Percentiles rank a stretch among this genome's conserved stretches.
Conservation (phyloP, 2,113 vertebrate genomes). For the Protobothrops flavoviridis region DNA sequence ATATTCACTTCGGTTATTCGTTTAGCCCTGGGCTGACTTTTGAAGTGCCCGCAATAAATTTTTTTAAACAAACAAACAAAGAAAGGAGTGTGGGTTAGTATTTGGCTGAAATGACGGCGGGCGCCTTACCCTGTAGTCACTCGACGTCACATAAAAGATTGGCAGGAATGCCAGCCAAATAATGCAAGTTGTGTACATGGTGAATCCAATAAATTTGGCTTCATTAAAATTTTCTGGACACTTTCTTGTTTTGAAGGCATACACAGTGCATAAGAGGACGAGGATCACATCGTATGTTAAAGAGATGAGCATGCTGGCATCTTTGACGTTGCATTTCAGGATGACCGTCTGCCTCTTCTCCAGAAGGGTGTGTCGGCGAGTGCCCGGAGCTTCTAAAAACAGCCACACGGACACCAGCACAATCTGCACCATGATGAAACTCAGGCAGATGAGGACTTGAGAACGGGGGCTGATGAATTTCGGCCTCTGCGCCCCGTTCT, state of each 20-base stretch:
- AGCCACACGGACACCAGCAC: conserved; percentile 93
- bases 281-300: conserved; percentile 93
- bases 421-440: conserved; percentile 92
- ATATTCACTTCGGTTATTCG: not conserved
- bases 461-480: conserved; percentile 97
- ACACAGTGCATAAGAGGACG: conserved; percentile 96
- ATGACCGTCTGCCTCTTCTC: conserved; percentile 97
- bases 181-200: conserved; percentile 99
- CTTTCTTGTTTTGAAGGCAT: conserved; percentile 99
- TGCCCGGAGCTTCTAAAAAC: conserved; percentile 91
- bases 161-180: conserved; percentile 99
- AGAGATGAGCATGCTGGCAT: conserved; percentile 97
- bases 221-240: conserved; percentile 99
- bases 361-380: conserved; percentile 86
- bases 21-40: not conserved
- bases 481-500: conserved; percentile 89
- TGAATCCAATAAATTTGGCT: conserved; percentile 99
- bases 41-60: not conserved
- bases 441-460: conserved; percentile 97
- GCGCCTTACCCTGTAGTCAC: conserved; percentile 95
- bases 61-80: not conserved
- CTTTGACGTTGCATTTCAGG: conserved; percentile 94
- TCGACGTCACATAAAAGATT: conserved; percentile 99
- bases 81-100: not conserved
- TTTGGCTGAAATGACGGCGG: conserved; percentile 8